Base-by-base conservation (phyloP, 2,888 invertebrate species). In the Clostera curtula region DNA sequence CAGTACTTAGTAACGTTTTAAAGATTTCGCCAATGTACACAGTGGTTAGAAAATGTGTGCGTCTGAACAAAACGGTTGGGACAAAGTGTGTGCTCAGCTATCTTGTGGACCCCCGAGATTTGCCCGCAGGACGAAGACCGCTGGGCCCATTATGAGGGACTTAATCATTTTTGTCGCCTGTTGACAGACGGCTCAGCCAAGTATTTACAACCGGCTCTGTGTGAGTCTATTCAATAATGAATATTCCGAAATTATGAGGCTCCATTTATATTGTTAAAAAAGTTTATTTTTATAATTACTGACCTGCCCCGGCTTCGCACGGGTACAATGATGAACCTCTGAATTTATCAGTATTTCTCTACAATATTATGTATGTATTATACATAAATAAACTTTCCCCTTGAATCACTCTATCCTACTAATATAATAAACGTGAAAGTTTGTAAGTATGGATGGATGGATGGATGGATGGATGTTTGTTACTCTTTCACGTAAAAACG, bases 21-120 rank as follows among this genome's bases (percentile, higher is more conserved):
- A n/a, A 29, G 25, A 24, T 21, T 14, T 14, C 4, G 3, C 20
- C n/a, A 29, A 13, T 7, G 15, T 25, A 19, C 37, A 36, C 29
- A 34, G 24, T 36, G 28, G 8, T 18, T 9, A 5, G n/a, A 1
- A 4, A 21, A 17, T 8, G 11, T 25, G 14, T 24, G 16, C 18
- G 20, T 31, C 27, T 25, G 29, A 21, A 35, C 29, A 32, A 28
- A 40, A 36, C 15, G 13, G 14, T n/a, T 12, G 29, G 21, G 32
- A 26, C 16, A 5, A 19, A 34, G 25, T 38, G 25, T 43, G 22
- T 35, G 24, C 43, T 17, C 19, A 40, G 27, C 14, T n/a, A n/a
- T 29, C 19, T 27, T 38, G 38, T 36, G 22, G 30, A 15, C 24
- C 4, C 12, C 24, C 20, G 12, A 33, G 37, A 33, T 34, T 40